Evolutionary conservation across 1,140 invertebrate genomes (phyloP).

Genomic region (Babylonia areolata): DNA sequence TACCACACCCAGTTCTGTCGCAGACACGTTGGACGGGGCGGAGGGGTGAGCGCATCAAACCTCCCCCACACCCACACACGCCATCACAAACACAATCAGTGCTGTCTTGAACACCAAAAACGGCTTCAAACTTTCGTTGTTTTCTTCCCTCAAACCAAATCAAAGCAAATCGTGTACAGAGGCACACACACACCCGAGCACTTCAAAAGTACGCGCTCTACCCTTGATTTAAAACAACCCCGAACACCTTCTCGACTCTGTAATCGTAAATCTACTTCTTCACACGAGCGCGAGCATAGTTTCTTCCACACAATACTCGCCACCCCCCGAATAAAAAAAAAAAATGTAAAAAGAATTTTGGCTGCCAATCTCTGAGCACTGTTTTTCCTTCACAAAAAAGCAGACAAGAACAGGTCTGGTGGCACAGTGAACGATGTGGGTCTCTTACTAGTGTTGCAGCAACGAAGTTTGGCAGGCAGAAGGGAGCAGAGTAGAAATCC

Average conservation of each 20-base stretch:
- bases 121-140: background rate
- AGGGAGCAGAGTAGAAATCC: background rate
- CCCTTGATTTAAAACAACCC: background rate
- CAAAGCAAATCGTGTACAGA: background rate
- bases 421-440: background rate
- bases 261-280: background rate
- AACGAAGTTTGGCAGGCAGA: conserved; percentile 7
- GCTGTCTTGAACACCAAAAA: background rate
- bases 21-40: background rate
- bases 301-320: no score
- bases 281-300: background rate
- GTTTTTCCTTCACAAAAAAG: background rate
- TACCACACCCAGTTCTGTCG: background rate
- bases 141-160: background rate
- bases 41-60: background rate
- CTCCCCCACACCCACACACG: no score
- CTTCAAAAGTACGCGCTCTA: no score
- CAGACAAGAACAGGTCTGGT: background rate
- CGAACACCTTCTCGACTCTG: background rate
- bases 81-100: background rate
- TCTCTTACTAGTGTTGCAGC: background rate
- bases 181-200: no score
- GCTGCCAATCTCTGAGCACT: background rate
- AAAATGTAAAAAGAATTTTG: background rate
- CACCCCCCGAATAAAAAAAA: no score